Percentiles rank a stretch among this genome's conserved stretches.
Conservation (phyloP, 2,797 vertebrate species). For the Salmo trutta region DNA sequence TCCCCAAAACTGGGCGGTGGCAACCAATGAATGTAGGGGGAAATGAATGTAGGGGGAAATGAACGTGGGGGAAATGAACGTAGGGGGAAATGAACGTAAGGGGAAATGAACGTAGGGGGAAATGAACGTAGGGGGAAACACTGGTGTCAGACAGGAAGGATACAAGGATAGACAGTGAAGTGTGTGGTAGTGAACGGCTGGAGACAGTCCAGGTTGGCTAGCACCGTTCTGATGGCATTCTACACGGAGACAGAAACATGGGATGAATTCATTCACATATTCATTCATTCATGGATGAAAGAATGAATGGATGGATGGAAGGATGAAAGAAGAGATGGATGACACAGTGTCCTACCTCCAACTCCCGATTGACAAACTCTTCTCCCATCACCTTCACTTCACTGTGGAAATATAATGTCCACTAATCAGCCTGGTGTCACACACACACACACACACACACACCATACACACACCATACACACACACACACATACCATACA, state of each 20-base stretch:
- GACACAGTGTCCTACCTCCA: slow-evolving; percentile 63
- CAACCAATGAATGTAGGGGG: slow-evolving; percentile 55
- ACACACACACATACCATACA: too few relatives aligned
- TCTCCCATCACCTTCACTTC: slow-evolving; percentile 32
- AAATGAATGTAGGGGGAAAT: too few relatives aligned
- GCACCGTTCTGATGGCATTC: slow-evolving; percentile 84
- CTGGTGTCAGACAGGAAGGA: slow-evolving; percentile 65
- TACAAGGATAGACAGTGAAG: slow-evolving; percentile 49
- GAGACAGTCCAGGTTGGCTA: slow-evolving; percentile 83
- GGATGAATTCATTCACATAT: neutral
- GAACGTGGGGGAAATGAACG: too few relatives aligned
- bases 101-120: too few relatives aligned
- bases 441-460: too few relatives aligned
- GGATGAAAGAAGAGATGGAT: too few relatives aligned
- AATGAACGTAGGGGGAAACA: too few relatives aligned
- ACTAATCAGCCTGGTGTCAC: too few relatives aligned
- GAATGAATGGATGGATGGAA: neutral
- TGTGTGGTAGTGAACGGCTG: slow-evolving; percentile 85
- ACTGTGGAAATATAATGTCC: slow-evolving; percentile 43
- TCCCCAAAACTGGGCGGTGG: slow-evolving; percentile 55
- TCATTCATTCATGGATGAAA: neutral
- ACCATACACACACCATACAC: too few relatives aligned
- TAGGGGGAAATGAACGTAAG: too few relatives aligned
- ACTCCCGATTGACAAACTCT: slow-evolving; percentile 48
- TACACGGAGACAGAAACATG: slow-evolving; percentile 48